Evolutionary conservation across 2,888 invertebrate species (phyloP), one percentile per base, ranked within the genome.

Genomic region (Lysandra coridon): DNA sequence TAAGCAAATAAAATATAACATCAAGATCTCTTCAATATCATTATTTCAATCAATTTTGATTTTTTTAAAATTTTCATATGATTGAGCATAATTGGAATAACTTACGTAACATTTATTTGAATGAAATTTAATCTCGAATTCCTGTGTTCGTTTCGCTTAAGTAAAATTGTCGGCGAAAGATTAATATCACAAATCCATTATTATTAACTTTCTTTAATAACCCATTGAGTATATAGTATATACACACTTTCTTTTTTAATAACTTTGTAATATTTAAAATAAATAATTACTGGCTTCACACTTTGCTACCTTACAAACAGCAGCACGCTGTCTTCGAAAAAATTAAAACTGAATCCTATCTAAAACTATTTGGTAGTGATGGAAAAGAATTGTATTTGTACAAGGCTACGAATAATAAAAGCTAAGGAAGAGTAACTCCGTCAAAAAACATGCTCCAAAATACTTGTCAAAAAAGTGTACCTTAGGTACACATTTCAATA

Each of bases 171-270:
- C 14, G 4, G 33, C n/a, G 14, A 69, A 69, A 69, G 37, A 69
- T 69, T 69, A 33, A 69, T 37, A 69, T 69, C 33, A 17, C 4
- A 33, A 69, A 69, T 33, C 33, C 12, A 69, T 69, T 69, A 37
- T 17, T 69, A 37, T 69, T 37, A 33, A 69, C 69, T 69, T 69
- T 69, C 69, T 69, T 14, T 37, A 69, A 69, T 69, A 33, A 69
- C 33, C 33, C 4, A 69, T 33, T 33, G 10, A 69, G 33, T 69
- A 37, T 33, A 69, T 40, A 69, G 33, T 69, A 37, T 33, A 69
- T 40, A 40, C 37, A 37, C 17, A 37, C 69, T 69, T 69, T 69
- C 69, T 33, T 69, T 69, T 69, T 30, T 10, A 69, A 62, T 69
- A 4, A 12, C 30, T 30, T 33, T 33, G 23, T 69, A 30, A 33